Evolutionary conservation across 2,888 invertebrate species (phyloP).

Genomic region (Vesta saturnalis): DNA sequence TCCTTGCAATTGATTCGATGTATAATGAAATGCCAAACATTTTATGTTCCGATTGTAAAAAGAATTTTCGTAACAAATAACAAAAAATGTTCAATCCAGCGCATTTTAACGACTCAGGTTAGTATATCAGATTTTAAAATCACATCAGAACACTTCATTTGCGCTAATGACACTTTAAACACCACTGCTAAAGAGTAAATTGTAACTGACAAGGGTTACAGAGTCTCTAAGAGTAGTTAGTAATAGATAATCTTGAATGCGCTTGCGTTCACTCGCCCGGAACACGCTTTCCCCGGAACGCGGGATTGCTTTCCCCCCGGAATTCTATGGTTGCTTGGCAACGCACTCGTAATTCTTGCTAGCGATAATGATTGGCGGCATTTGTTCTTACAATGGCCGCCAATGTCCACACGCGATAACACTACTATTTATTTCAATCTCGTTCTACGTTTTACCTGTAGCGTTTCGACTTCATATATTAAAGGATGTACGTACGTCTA

Average conservation of each 20-base stretch:
- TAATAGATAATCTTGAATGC: conserved; percentile 41
- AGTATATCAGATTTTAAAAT: background rate
- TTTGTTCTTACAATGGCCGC: conserved; percentile 62
- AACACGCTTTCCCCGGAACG: conserved; percentile 42
- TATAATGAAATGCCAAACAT: no score
- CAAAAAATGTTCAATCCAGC: no score
- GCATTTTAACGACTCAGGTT: background rate
- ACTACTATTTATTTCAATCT: conserved; percentile 51
- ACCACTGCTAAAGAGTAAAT: conserved; percentile 20
- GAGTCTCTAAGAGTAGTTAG: conserved; percentile 29
- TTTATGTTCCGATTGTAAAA: no score
- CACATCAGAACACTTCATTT: background rate
- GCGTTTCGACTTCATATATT: background rate
- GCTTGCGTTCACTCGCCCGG: conserved; percentile 54
- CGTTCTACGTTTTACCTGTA: conserved; percentile 35
- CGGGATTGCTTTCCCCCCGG: conserved; percentile 34
- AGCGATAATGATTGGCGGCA: conserved; percentile 63
- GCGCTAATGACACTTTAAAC: conserved; percentile 20
- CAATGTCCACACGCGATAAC: conserved; percentile 58
- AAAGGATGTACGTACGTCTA: background rate
- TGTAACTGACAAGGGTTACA: conserved; percentile 35
- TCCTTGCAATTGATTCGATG: no score
- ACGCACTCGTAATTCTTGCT: conserved; percentile 62
- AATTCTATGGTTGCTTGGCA: conserved; percentile 58
- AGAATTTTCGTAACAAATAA: no score